phyloP scores from a whole-genome alignment of 2,888 invertebrate genomes.

The Nephrotoma guestfalica region DNA sequence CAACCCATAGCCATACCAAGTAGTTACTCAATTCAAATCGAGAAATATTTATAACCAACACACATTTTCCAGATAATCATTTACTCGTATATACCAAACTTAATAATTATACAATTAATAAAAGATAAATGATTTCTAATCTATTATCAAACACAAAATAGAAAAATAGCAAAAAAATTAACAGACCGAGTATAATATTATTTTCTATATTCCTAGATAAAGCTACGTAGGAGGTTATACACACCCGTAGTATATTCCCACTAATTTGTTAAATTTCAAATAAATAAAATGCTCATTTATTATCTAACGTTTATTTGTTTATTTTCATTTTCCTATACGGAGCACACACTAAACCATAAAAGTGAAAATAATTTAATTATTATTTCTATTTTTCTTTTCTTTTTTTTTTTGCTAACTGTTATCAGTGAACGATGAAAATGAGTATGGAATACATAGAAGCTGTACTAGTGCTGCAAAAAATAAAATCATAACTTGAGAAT shows the following conservation, averaged over 20 bases:
- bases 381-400: not conserved
- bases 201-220: not conserved
- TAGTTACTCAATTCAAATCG: too few relatives aligned
- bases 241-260: not conserved
- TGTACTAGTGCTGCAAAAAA: not conserved
- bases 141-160: not conserved
- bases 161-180: not conserved
- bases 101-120: not conserved
- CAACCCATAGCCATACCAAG: too few relatives aligned
- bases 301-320: not conserved
- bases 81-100: not conserved
- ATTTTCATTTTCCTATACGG: not conserved
- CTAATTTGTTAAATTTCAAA: not conserved
- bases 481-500: not conserved
- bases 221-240: not conserved
- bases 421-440: not conserved
- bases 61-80: not conserved
- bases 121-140: not conserved
- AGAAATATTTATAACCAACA: not conserved
- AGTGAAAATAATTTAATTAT: not conserved
- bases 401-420: not conserved
- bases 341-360: not conserved
- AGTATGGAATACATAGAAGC: not conserved
- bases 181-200: not conserved
- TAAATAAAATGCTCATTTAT: not conserved